Percentiles rank a stretch among this genome's conserved stretches.
phyloP scores from a whole-genome alignment of 2,888 invertebrate species.

The Mythimna ferrago region DNA sequence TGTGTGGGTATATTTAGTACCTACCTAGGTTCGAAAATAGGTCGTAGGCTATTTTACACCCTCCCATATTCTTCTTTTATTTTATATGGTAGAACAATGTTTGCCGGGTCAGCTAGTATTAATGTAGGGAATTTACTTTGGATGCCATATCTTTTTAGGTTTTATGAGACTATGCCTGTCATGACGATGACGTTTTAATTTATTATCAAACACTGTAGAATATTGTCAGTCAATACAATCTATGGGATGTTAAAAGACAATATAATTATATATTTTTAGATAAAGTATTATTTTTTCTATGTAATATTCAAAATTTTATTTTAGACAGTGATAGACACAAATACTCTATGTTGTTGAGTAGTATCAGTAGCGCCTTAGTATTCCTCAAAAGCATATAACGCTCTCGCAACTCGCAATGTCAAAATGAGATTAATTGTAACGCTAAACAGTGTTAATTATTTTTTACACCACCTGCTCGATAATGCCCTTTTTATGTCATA shows the following conservation, averaged over 20 bases:
- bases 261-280: too few species aligned
- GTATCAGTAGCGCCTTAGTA: neutral
- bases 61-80: too few species aligned
- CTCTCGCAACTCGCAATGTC: neutral
- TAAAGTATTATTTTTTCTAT: neutral
- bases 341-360: neutral
- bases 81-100: too few species aligned
- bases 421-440: too few species aligned
- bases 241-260: neutral
- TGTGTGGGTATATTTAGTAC: too few species aligned
- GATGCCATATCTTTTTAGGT: neutral
- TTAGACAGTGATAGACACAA: neutral
- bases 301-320: too few species aligned
- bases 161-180: neutral
- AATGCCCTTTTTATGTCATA: too few species aligned
- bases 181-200: neutral
- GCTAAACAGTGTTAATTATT: too few species aligned
- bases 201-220: neutral
- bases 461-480: too few species aligned
- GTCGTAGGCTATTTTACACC: too few species aligned
- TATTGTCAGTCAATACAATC: neutral
- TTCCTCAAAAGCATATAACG: neutral
- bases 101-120: neutral
- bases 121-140: neutral
- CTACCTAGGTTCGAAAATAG: too few species aligned